Percentiles rank a stretch among this genome's conserved stretches.
These are phyloP conservation scores for Odocoileus virginianus DNA, from an alignment of 2,113 vertebrate species.

Conservation along the genomic window DNA sequence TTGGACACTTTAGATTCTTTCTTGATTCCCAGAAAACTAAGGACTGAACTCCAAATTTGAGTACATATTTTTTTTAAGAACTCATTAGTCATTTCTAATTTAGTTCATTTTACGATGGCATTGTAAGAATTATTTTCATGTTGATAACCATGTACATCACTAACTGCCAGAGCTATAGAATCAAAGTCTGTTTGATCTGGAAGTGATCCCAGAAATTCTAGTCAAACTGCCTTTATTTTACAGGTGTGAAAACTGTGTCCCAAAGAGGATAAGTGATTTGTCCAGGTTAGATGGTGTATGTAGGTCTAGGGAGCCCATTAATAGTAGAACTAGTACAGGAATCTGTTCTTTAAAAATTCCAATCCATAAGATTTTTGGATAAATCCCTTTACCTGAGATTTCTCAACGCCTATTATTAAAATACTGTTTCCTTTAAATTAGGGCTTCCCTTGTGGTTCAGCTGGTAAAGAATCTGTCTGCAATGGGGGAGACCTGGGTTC, in stretches of 20 bases:
- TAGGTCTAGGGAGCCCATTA: neutral
- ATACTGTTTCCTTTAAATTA: neutral
- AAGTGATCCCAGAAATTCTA: neutral
- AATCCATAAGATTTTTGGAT: neutral
- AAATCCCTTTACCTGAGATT: neutral
- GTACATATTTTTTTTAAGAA: neutral
- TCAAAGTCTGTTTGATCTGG: neutral
- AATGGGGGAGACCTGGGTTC: neutral
- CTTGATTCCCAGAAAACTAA: conserved; percentile 18
- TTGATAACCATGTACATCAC: neutral
- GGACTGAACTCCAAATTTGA: neutral
- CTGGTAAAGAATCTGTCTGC: neutral
- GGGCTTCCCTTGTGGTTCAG: neutral
- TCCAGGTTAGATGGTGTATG: neutral
- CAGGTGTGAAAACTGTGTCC: neutral
- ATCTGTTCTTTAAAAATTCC: neutral
- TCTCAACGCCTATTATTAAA: neutral
- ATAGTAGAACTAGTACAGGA: neutral
- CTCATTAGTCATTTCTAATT: neutral
- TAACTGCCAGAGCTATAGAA: neutral
- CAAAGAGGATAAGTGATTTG: neutral
- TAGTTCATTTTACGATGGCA: neutral
- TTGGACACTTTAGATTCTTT: neutral
- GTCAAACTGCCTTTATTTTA: neutral
- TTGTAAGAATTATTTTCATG: neutral